These are phyloP conservation scores for Meriones psammophilus DNA, from an alignment of 2,797 vertebrate species.

Conservation along the genomic window DNA sequence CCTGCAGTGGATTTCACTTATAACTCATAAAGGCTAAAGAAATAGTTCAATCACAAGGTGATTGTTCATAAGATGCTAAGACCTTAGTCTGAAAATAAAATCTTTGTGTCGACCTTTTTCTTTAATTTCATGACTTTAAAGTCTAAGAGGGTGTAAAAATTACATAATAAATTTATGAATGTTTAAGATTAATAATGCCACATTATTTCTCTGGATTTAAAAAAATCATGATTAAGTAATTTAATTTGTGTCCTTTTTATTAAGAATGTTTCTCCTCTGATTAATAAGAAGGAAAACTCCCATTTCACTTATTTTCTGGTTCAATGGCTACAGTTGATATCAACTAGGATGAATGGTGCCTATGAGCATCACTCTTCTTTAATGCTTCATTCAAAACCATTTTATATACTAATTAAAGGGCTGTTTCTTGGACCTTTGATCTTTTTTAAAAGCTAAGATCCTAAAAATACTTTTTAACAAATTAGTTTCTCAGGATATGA, in stretches of 20 bases:
- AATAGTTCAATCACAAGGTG: not conserved
- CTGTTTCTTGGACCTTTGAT: not conserved
- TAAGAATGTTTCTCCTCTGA: not conserved
- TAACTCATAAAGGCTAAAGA: slow-evolving; percentile 4
- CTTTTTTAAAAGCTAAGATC: slow-evolving; percentile 19
- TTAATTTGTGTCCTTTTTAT: not conserved
- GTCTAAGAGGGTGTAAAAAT: slow-evolving; percentile 1
- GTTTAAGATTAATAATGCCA: slow-evolving; percentile 8
- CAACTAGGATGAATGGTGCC: not conserved
- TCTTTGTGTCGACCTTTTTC: slow-evolving; percentile 35
- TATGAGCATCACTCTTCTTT: not conserved
- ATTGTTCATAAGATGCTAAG: slow-evolving; percentile 6
- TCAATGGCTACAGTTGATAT: not conserved
- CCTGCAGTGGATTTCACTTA: not conserved
- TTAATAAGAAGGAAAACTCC: not conserved
- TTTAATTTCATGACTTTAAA: not conserved
- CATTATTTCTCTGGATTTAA: not conserved
- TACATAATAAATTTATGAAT: slow-evolving; percentile 4
- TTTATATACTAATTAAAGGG: not conserved
- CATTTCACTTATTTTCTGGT: not conserved
- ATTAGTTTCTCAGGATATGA: slow-evolving; percentile 13
- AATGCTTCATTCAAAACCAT: not conserved
- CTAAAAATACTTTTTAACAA: not conserved
- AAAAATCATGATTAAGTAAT: not conserved
- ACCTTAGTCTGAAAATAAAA: slow-evolving; percentile 32